Conservation (phyloP, 1,140 invertebrate species). For the Sycophila sp. region DNA sequence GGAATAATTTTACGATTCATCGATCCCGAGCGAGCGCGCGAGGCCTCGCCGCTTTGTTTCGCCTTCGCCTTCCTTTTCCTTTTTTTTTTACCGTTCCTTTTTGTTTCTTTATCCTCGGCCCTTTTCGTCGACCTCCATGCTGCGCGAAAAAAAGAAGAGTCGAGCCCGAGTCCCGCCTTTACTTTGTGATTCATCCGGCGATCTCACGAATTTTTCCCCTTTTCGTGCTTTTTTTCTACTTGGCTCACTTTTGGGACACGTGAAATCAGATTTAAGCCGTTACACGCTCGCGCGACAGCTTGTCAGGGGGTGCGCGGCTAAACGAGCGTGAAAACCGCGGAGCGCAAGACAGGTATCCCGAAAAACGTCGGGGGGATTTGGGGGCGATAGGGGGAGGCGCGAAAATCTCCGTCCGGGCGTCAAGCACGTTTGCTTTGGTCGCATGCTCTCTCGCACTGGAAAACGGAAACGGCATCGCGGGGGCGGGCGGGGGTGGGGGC, state of each 20-base stretch:
- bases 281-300: too few relatives aligned
- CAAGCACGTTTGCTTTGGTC: slow-evolving; percentile 38
- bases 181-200: too few relatives aligned
- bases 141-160: not conserved
- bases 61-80: not conserved
- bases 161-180: too few relatives aligned
- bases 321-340: not conserved
- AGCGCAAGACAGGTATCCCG: not conserved
- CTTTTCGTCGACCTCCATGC: not conserved
- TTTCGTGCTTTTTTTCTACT: too few relatives aligned
- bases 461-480: slow-evolving; percentile 34
- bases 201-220: not conserved
- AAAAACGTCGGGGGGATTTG: not conserved
- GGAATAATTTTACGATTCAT: too few relatives aligned
- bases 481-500: slow-evolving; percentile 39
- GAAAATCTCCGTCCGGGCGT: slow-evolving; percentile 16
- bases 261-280: too few relatives aligned
- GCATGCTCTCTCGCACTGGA: slow-evolving; percentile 34
- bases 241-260: too few relatives aligned
- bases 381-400: not conserved
- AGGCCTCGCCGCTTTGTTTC: not conserved
- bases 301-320: not conserved
- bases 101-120: not conserved
- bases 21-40: not conserved
- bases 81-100: too few relatives aligned